Percentiles rank a stretch among this genome's conserved stretches.
phyloP scores from a whole-genome alignment of 1,140 invertebrate genomes.

The Helicoverpa armigera region DNA sequence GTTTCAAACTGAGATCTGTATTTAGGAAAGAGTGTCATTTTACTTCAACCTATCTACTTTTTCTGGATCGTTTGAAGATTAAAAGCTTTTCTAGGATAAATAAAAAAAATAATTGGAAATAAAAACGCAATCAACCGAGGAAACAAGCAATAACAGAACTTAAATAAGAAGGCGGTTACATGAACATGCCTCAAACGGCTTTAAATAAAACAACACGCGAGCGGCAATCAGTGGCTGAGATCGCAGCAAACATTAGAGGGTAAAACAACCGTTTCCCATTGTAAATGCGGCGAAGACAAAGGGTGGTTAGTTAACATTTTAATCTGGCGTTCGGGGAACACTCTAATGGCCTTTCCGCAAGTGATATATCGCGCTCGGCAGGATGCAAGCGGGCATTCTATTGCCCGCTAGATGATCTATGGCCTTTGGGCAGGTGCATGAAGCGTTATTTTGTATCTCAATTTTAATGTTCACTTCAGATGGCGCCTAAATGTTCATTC shows the following conservation, averaged over 20 bases:
- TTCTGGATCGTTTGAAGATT: too few species aligned
- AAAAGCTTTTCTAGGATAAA: too few species aligned
- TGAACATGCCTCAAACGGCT: constrained; percentile 44
- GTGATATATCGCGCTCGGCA: constrained; percentile 60
- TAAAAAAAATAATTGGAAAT: background rate
- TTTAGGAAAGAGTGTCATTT: too few species aligned
- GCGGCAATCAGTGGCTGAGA: constrained; percentile 53
- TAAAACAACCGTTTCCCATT: constrained; percentile 59
- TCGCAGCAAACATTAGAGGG: constrained; percentile 58
- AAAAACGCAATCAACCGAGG: background rate
- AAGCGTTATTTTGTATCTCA: constrained; percentile 42
- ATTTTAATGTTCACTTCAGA: background rate
- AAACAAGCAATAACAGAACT: constrained; percentile 31
- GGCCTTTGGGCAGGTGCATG: constrained; percentile 60
- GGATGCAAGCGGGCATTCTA: constrained; percentile 65
- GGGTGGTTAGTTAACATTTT: constrained; percentile 73
- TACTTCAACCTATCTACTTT: too few species aligned
- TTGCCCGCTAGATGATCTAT: constrained; percentile 64
- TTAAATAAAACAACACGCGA: constrained; percentile 55
- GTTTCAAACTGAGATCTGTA: too few species aligned
- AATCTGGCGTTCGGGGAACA: constrained; percentile 67
- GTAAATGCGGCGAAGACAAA: constrained; percentile 67
- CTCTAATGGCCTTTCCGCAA: constrained; percentile 65
- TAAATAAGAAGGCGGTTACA: constrained; percentile 33
- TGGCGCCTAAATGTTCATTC: background rate